Base-by-base conservation (phyloP, 1,140 invertebrate species). In the Cherax destructor region DNA sequence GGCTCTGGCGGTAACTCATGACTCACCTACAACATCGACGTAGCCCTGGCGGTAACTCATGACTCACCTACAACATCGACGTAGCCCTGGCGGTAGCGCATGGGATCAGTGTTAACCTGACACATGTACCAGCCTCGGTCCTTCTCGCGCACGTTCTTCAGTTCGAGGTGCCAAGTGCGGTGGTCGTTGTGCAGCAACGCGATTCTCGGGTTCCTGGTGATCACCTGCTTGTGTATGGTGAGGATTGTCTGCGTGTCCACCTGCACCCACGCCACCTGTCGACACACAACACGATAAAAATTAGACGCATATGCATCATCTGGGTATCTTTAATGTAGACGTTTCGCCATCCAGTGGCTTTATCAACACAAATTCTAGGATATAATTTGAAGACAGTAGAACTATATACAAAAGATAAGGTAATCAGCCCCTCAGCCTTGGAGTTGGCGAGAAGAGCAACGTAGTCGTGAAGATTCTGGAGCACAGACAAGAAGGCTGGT, bases 91-190 rank as follows among this genome's bases (percentile, higher is more conserved):
- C 93, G 93, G 47, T 88, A 93, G 56, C 94, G 93, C 93, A 95
- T 95, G 18, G 97, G 97, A 92, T 98, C 97, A 0, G 98, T 98
- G 95, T 99, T 99, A 94, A 99, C 98, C 95, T 99, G 98, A 94
- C 98, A 99, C 97, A 98, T 98, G 95, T 99, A 99, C 50, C 97
- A 96, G 59, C 98, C 98, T 92, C 97, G 96, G 95, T 99, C 98
- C 93, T 97, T 97, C 94, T 98, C 97, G 92, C 98, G 97, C 52
- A 99, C 97, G 93, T 98, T 97, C 92, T 96, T 97, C 94, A 98
- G 98, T 95, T 98, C 97, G 93, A 98, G 96, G 94, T 97, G 91
- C 93, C 93, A 94, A 6, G 92, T 86, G 61, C 91, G 76, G 88
- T 94, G 93, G 69, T 94, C 94, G 91, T 94, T 94, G 90, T 94